A percentile compares a stretch with the other conserved stretches of the same genome.
Evolutionary conservation across 2,113 vertebrate genomes (phyloP).

Genomic region (Pipa parva): DNA sequence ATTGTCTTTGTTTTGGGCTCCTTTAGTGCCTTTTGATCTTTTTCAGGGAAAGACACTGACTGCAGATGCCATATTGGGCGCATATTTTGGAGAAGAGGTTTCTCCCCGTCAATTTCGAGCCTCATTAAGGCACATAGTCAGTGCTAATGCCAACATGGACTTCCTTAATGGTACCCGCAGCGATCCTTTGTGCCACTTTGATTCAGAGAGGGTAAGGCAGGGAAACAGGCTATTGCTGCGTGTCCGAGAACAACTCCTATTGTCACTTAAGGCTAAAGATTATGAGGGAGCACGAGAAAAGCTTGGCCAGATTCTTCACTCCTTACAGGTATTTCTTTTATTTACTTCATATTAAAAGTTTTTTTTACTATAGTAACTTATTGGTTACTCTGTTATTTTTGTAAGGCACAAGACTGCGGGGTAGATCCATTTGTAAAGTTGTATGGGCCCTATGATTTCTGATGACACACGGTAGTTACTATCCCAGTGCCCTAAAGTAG

Average conservation of each 20-base stretch:
- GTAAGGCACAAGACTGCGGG: too few species aligned
- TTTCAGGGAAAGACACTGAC: conserved; percentile 50
- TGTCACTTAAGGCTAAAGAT: conserved; percentile 56
- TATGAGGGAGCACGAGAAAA: conserved; percentile 63
- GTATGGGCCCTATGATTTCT: too few species aligned
- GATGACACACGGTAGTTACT: too few species aligned
- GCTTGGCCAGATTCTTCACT: conserved; percentile 72
- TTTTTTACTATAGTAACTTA: too few species aligned
- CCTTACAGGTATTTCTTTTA: conserved; percentile 80
- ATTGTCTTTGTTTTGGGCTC: too few species aligned
- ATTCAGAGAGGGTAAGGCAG: conserved; percentile 66
- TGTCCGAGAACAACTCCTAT: conserved; percentile 60
- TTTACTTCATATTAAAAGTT: too few species aligned
- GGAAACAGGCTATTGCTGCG: conserved; percentile 53
- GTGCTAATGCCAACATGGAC: conserved; percentile 74
- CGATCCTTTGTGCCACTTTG: conserved; percentile 76
- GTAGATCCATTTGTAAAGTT: too few species aligned
- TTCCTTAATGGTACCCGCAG: conserved; percentile 63
- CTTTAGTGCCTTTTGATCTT: too few species aligned
- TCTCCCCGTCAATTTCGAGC: conserved; percentile 69
- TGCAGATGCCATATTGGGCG: conserved; percentile 46
- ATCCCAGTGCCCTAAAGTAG: too few species aligned
- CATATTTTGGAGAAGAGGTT: conserved; percentile 56
- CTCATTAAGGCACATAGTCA: conserved; percentile 70
- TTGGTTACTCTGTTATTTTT: too few species aligned